Percentiles rank a stretch among this genome's conserved stretches.
Conservation (phyloP, 2,113 vertebrate genomes). For the Lophotis ruficrista region DNA sequence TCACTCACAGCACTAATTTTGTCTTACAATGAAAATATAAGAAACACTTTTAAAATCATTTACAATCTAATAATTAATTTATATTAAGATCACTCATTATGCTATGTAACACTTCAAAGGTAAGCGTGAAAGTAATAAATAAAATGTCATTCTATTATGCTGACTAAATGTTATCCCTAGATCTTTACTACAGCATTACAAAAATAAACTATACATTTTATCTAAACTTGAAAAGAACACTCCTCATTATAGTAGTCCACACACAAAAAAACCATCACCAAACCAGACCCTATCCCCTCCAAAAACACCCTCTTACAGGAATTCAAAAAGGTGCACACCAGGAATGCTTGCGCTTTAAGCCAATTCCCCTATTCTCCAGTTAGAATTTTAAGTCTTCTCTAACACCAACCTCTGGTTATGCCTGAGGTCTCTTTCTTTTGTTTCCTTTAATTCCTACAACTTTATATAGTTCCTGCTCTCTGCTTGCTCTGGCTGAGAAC, state of each 20-base stretch:
- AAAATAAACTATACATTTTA: neutral
- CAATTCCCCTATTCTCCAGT: neutral
- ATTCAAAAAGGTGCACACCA: neutral
- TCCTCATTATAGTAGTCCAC: neutral
- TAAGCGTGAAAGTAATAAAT: neutral
- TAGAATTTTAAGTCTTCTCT: neutral
- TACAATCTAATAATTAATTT: neutral
- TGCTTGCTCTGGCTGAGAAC: neutral
- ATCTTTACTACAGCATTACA: neutral
- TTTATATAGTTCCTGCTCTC: neutral
- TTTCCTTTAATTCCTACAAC: neutral
- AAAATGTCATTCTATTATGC: neutral
- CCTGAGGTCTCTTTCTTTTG: neutral
- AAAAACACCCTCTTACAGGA: neutral
- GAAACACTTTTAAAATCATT: neutral
- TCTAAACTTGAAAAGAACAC: neutral
- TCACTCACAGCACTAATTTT: neutral
- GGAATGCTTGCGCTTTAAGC: neutral
- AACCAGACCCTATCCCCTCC: neutral
- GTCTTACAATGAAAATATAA: neutral
- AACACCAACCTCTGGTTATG: neutral
- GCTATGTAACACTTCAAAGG: neutral
- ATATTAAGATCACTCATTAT: neutral
- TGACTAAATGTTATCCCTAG: neutral
- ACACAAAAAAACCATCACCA: neutral